phyloP scores from a whole-genome alignment of 2,888 invertebrate species.

The Rotaria magnacalcarata region DNA sequence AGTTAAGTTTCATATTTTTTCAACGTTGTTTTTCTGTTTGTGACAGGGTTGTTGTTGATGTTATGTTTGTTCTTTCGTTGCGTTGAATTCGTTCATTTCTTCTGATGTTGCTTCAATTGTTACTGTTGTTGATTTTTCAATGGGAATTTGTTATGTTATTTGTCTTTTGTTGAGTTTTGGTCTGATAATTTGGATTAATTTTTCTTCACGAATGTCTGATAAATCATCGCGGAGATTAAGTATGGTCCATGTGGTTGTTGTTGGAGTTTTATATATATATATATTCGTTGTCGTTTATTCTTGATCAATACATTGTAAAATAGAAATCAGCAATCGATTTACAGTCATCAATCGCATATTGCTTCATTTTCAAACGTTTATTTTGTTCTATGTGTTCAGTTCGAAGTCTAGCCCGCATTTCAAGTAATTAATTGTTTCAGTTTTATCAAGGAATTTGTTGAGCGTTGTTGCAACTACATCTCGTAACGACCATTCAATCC shows the following conservation, averaged over 20 bases:
- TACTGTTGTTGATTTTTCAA: not conserved
- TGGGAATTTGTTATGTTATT: not conserved
- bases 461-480: not conserved
- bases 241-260: not conserved
- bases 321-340: not conserved
- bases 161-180: not conserved
- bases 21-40: not conserved
- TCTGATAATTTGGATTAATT: not conserved
- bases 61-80: not conserved
- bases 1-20: not conserved
- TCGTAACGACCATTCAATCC: not conserved
- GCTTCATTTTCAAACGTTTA: not conserved
- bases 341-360: not conserved
- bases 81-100: not conserved
- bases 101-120: not conserved
- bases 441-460: not conserved
- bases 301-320: not conserved
- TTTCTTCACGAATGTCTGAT: not conserved
- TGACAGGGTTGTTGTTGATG: not conserved
- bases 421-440: not conserved
- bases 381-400: not conserved
- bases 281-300: not conserved
- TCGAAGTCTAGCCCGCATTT: not conserved
- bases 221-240: not conserved
- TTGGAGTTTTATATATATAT: not conserved